These are phyloP conservation scores for Ylistrum balloti DNA, from an alignment of 1,140 invertebrate genomes.

Conservation along the genomic window DNA sequence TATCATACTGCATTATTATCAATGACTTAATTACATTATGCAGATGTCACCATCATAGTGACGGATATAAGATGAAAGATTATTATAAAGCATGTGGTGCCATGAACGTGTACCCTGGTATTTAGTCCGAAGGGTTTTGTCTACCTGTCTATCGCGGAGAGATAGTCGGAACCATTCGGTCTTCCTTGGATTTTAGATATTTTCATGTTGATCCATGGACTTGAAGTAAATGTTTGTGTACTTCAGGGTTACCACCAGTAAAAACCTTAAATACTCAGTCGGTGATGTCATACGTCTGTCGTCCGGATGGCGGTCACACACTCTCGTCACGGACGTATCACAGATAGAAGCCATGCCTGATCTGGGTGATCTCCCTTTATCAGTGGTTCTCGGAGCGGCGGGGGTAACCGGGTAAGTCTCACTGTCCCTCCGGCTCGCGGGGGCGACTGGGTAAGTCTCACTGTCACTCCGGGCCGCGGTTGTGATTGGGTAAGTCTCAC, in stretches of 20 bases:
- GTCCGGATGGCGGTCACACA: slow-evolving; percentile 50
- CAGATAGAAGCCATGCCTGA: slow-evolving; percentile 37
- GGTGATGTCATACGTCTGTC: neutral
- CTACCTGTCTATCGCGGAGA: no score
- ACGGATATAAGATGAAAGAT: no score
- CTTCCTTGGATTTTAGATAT: no score
- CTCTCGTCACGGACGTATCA: slow-evolving; percentile 42
- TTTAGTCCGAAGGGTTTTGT: no score
- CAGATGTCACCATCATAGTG: no score
- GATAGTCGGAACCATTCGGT: no score
- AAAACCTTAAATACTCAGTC: slow-evolving; percentile 44
- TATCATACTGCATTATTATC: no score
- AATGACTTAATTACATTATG: no score
- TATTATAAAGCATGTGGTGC: no score
- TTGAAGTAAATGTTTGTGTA: no score
- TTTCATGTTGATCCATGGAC: no score
- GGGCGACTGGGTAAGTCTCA: slow-evolving; percentile 51
- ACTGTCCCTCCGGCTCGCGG: slow-evolving; percentile 41
- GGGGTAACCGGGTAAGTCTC: slow-evolving; percentile 53
- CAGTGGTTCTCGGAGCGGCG: slow-evolving; percentile 42
- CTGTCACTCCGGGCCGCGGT: slow-evolving; percentile 44
- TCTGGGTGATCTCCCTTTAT: slow-evolving; percentile 46
- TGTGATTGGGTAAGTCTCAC: slow-evolving; percentile 49
- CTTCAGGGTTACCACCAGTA: slow-evolving; percentile 45
- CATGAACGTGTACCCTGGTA: no score